Conservation (phyloP, 1,140 invertebrate species). For the Ditylenchus dipsaci region DNA sequence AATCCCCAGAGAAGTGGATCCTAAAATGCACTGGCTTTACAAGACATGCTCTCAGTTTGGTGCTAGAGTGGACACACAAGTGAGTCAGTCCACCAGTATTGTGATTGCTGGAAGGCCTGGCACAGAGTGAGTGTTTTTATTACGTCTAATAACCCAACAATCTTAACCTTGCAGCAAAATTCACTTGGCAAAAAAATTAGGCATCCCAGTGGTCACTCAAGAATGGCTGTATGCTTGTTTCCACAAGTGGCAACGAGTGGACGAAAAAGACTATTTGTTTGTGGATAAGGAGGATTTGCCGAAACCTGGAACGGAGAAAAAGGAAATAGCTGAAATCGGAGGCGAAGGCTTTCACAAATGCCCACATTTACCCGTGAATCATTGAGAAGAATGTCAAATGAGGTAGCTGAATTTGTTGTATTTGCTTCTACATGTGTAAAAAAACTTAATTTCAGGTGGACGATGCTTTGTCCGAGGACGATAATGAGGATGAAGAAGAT, state of each 20-base stretch:
- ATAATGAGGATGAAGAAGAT: constrained; percentile 1
- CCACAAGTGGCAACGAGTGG: constrained; percentile 26
- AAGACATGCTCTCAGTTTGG: constrained; percentile 17
- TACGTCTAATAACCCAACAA: too few species aligned
- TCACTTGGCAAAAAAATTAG: constrained; percentile 8
- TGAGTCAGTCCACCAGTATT: constrained; percentile 20
- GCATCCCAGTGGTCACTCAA: constrained; percentile 25
- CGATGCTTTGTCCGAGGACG: constrained; percentile 7
- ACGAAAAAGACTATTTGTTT: constrained; percentile 33
- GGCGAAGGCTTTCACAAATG: constrained; percentile 21
- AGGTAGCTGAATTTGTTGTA: constrained; percentile 2
- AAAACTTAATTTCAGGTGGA: constrained; percentile 13
- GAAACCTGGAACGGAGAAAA: neutral
- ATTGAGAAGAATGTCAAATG: constrained; percentile 19
- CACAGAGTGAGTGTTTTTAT: constrained; percentile 18
- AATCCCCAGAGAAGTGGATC: constrained; percentile 21
- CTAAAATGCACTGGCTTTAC: constrained; percentile 13
- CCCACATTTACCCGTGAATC: constrained; percentile 4
- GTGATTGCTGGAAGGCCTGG: constrained; percentile 23
- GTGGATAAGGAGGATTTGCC: neutral
- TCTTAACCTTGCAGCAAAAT: constrained; percentile 18
- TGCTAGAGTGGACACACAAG: constrained; percentile 16
- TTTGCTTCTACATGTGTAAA: neutral
- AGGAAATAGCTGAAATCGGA: neutral
- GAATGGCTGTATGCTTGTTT: constrained; percentile 28